Conservation (phyloP, 2,113 vertebrate species). For the Saimiri boliviensis region DNA sequence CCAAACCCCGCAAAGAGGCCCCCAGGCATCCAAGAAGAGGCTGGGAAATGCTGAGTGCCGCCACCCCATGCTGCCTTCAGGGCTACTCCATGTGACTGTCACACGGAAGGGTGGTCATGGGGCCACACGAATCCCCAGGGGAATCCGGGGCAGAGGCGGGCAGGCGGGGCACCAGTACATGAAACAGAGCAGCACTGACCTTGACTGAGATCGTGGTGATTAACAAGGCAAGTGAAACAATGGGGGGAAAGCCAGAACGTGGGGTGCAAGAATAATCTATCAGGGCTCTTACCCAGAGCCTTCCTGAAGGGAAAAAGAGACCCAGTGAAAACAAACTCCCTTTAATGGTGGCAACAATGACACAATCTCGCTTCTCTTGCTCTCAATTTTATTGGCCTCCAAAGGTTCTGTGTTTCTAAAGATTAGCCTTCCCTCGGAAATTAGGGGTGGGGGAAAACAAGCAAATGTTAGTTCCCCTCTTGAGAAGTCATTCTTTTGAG, state of each 20-base stretch:
- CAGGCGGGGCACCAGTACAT: neutral
- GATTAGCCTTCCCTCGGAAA: slow-evolving; percentile 87
- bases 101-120: neutral
- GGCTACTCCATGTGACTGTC: neutral
- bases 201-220: slow-evolving; percentile 79
- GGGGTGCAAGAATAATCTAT: slow-evolving; percentile 83
- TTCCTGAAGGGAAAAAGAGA: slow-evolving; percentile 89
- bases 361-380: slow-evolving; percentile 80
- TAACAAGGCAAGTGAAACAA: slow-evolving; percentile 86
- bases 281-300: slow-evolving; percentile 80
- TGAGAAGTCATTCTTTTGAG: slow-evolving; percentile 81
- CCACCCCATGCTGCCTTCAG: neutral
- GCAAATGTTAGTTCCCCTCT: slow-evolving; percentile 75
- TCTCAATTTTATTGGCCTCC: slow-evolving; percentile 81
- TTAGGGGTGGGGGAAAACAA: slow-evolving; percentile 38
- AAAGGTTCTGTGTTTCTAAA: slow-evolving; percentile 83
- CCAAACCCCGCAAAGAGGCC: neutral
- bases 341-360: slow-evolving; percentile 81
- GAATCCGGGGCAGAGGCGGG: neutral
- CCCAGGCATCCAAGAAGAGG: too few relatives aligned
- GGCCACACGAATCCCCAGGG: neutral
- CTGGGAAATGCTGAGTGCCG: neutral
- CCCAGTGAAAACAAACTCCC: slow-evolving; percentile 86
- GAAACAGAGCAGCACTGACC: slow-evolving; percentile 77
- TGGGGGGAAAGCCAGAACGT: slow-evolving; percentile 85